Percentiles rank a stretch among this genome's conserved stretches.
Evolutionary conservation across 2,888 invertebrate species (phyloP).

Genomic region (Arrhopalites spinosus): DNA sequence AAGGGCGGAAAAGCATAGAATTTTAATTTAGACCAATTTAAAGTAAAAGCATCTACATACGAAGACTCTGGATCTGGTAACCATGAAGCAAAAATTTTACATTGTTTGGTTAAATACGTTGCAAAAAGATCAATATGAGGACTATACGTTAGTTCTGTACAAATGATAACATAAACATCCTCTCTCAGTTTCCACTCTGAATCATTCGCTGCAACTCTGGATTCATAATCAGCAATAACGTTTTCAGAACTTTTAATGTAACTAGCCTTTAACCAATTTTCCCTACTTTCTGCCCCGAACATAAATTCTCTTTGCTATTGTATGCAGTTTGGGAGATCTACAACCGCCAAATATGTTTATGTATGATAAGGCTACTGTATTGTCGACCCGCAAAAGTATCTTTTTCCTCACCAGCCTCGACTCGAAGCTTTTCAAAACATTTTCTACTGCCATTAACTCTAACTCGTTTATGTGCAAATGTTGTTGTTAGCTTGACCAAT

Average conservation of each 20-base stretch:
- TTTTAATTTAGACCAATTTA: neutral
- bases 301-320: neutral
- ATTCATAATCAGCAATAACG: neutral
- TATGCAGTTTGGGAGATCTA: neutral
- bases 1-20: neutral
- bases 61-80: neutral
- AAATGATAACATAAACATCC: neutral
- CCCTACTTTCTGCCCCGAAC: neutral
- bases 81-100: neutral
- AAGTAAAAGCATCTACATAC: slow-evolving; percentile 5
- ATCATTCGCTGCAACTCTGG: neutral
- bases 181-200: neutral
- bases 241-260: slow-evolving; percentile 5
- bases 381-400: slow-evolving; percentile 8
- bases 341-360: slow-evolving; percentile 10
- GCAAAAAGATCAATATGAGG: slow-evolving; percentile 3
- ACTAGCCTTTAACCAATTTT: too few species aligned
- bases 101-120: neutral
- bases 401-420: too few species aligned
- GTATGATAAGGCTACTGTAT: neutral
- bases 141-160: neutral
- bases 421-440: neutral
- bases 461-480: neutral
- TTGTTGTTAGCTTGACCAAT: neutral
- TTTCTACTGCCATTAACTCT: neutral